A percentile compares a stretch with the other conserved stretches of the same genome.
These are phyloP conservation scores for Acronicta aceris DNA, from an alignment of 2,888 invertebrate species.

Conservation along the genomic window DNA sequence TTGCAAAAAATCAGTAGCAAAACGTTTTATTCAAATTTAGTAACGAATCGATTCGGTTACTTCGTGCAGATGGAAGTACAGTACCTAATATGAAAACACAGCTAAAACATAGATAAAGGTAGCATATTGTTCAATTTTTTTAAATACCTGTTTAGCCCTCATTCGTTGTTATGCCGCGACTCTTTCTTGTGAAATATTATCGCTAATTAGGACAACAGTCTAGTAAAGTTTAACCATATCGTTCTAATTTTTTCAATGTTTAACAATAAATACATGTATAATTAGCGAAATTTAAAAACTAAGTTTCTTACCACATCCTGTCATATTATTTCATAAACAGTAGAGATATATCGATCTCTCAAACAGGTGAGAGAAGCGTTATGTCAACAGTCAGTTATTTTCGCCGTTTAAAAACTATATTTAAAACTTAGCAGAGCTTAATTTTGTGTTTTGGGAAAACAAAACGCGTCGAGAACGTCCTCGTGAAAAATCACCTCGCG, in stretches of 20 bases:
- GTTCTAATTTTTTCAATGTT: slow-evolving; percentile 17
- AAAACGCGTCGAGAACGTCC: slow-evolving; percentile 74
- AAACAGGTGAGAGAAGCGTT: slow-evolving; percentile 77
- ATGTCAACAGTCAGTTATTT: slow-evolving; percentile 80
- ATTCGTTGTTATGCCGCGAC: no score
- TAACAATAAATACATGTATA: slow-evolving; percentile 34
- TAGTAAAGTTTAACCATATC: slow-evolving; percentile 18
- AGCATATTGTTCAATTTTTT: no score
- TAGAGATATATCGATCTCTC: slow-evolving; percentile 62
- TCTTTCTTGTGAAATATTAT: no score
- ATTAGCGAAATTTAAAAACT: slow-evolving; percentile 37
- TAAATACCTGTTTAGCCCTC: no score
- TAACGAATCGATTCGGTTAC: no score
- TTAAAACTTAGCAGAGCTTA: slow-evolving; percentile 72
- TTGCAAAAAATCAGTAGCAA: no score
- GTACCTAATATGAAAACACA: no score
- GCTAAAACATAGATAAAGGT: no score
- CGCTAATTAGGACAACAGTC: slow-evolving; percentile 25
- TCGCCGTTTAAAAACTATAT: slow-evolving; percentile 75
- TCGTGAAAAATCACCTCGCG: slow-evolving; percentile 85
- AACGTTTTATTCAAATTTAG: no score
- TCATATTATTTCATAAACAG: slow-evolving; percentile 60
- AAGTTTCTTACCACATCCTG: slow-evolving; percentile 50
- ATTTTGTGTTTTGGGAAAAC: slow-evolving; percentile 84
- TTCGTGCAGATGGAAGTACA: no score